These are phyloP conservation scores for Teinopalpus imperialis DNA, from an alignment of 2,888 invertebrate genomes.

Conservation along the genomic window DNA sequence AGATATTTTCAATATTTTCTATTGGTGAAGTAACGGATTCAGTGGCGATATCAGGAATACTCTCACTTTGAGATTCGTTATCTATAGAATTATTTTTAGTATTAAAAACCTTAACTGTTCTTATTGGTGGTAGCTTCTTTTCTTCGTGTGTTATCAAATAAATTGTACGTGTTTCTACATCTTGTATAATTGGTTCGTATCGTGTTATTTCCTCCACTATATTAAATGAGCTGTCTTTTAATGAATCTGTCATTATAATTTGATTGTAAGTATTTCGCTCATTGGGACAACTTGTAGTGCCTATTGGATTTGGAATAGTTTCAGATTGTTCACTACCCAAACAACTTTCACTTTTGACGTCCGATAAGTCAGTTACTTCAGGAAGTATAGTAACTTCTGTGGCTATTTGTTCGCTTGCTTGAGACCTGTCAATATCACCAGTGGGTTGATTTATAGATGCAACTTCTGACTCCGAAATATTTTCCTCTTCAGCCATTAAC, in stretches of 20 bases:
- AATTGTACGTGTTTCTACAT: constrained; percentile 73
- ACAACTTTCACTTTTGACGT: constrained; percentile 10
- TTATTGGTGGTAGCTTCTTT: constrained; percentile 84
- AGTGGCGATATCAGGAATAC: constrained; percentile 17
- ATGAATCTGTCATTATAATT: constrained; percentile 47
- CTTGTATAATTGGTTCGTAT: constrained; percentile 50
- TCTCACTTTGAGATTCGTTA: constrained; percentile 42
- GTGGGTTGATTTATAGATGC: constrained; percentile 43
- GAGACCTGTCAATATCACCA: background rate
- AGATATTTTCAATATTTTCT: constrained; percentile 1
- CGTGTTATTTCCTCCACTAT: constrained; percentile 57
- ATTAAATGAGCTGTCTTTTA: constrained; percentile 51
- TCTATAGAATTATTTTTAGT: constrained; percentile 83
- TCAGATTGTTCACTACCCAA: background rate
- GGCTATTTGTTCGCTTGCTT: constrained; percentile 45
- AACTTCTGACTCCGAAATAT: constrained; percentile 41
- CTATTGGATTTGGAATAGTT: constrained; percentile 2
- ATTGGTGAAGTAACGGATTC: background rate
- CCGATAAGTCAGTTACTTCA: constrained; percentile 41
- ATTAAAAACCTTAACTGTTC: constrained; percentile 77
- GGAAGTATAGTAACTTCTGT: constrained; percentile 69
- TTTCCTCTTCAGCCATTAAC: constrained; percentile 67
- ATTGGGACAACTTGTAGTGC: constrained; percentile 35
- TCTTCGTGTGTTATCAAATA: constrained; percentile 88
- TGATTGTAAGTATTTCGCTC: constrained; percentile 74